Percentiles rank a stretch among this genome's conserved stretches.
phyloP scores from a whole-genome alignment of 2,888 invertebrate genomes.

The Lepidochrysops patricia region DNA sequence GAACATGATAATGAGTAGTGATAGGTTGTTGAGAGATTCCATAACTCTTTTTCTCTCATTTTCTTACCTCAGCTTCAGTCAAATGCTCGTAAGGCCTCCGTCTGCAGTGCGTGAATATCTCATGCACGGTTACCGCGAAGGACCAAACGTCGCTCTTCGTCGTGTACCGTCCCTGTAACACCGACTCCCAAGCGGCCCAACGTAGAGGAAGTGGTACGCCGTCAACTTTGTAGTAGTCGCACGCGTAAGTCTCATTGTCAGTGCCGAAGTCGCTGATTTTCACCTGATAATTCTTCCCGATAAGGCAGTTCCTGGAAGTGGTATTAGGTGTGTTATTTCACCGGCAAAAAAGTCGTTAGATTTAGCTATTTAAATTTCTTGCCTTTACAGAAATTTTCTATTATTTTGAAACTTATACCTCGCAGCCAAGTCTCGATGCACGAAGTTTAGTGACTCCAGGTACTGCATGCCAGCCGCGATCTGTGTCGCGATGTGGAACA shows the following conservation, averaged over 20 bases:
- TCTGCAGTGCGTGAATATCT: slow-evolving; percentile 85
- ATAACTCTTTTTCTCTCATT: too few species aligned
- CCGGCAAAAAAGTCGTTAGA: too few species aligned
- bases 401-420: too few species aligned
- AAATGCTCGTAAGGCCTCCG: slow-evolving; percentile 85
- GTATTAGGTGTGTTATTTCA: neutral
- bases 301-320: slow-evolving; percentile 82
- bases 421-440: slow-evolving; percentile 91
- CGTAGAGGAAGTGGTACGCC: slow-evolving; percentile 88
- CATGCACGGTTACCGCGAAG: slow-evolving; percentile 91
- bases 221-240: slow-evolving; percentile 88
- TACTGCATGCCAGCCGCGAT: slow-evolving; percentile 94
- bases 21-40: too few species aligned
- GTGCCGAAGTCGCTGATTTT: slow-evolving; percentile 91
- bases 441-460: slow-evolving; percentile 89
- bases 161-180: slow-evolving; percentile 86
- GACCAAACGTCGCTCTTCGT: slow-evolving; percentile 94
- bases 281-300: slow-evolving; percentile 86
- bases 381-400: too few species aligned
- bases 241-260: slow-evolving; percentile 84
- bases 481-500: slow-evolving; percentile 88
- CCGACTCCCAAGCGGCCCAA: slow-evolving; percentile 93
- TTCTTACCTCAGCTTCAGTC: slow-evolving; percentile 82
- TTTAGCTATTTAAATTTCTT: too few species aligned
- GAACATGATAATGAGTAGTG: too few species aligned